Base-by-base conservation (phyloP, 64 coral and sea anemone species). In the Porites lutea region DNA sequence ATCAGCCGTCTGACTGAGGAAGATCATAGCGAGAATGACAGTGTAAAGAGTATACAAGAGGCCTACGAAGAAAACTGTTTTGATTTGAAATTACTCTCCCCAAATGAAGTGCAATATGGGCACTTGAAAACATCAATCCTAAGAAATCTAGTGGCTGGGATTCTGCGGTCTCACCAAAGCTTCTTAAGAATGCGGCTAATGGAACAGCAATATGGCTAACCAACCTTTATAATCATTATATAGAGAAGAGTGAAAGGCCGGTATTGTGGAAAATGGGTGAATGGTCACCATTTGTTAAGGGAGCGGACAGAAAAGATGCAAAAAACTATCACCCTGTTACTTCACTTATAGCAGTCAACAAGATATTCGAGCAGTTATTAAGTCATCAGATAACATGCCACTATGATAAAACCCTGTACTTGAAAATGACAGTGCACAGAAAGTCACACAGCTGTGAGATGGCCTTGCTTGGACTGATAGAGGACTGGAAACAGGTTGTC, bases 61-160 rank as follows among this genome's bases (percentile, higher is more conserved):
- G 73, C 45, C 43, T 73, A 88, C 19, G 57, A 73, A 59, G 85
- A 67, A 59, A 70, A 70, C 70, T 57, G 57, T 58, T 73, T 88
- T 58, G 48, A 43, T 78, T 89, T 52, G 67, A 50, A 50, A 49
- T 65, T 15, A 58, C 73, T 73, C n/a, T n/a, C n/a, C n/a, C n/a
- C n/a, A n/a, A n/a, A n/a, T n/a, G 74, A 88, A 74, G 50, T 88
- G 57, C 18, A 78, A 73, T 27, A 20, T 19, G 55, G 67, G 53
- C 86, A 73, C 49, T 89, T 48, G 73, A 89, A 74, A 77, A 89
- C 74, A 65, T 78, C 48, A 65, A 78, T 60, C 87, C 74, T 62
- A 79, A 78, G 77, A 89, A 89, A 79, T 89, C 87, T 27, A 78
- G 87, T 50, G 87, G 87, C 49, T 74, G 87, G 68, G 87, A 89